These are phyloP conservation scores for Kryptolebias ocellatus DNA, from an alignment of 2,797 vertebrate genomes.

Conservation along the genomic window DNA sequence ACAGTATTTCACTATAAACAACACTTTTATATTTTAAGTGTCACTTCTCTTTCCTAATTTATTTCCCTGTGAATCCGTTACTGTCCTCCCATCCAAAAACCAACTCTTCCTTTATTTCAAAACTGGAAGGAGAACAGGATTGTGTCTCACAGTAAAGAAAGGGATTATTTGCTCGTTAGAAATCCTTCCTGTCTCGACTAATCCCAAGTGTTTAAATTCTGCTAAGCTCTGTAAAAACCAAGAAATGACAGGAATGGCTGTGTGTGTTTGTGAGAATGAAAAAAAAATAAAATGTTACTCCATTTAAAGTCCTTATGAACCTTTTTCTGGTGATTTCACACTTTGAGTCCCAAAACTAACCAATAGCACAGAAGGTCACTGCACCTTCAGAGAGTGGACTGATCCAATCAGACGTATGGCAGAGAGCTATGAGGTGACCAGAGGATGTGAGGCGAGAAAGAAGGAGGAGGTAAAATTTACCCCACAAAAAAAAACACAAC, in stretches of 20 bases:
- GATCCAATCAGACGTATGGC: conserved; percentile 70
- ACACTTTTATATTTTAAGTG: too few species aligned
- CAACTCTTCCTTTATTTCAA: conserved; percentile 11
- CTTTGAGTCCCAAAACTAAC: conserved; percentile 53
- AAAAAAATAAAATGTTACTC: not conserved
- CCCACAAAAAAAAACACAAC: conserved; percentile 43
- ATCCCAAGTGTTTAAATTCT: conserved; percentile 65
- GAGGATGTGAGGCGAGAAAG: conserved; percentile 35
- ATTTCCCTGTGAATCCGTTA: conserved; percentile 5
- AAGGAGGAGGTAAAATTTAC: conserved; percentile 23
- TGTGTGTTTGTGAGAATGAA: not conserved
- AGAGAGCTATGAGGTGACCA: conserved; percentile 31
- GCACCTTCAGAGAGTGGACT: conserved; percentile 59
- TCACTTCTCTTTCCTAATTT: too few species aligned
- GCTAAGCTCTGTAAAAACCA: conserved; percentile 53
- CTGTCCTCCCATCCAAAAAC: not conserved
- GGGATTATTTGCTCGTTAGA: conserved; percentile 65
- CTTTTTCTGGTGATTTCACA: conserved; percentile 58
- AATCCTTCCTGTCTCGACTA: conserved; percentile 63
- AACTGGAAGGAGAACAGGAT: conserved; percentile 32
- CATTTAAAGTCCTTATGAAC: not conserved
- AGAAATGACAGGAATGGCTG: conserved; percentile 39
- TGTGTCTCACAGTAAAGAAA: conserved; percentile 48
- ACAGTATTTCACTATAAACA: too few species aligned
- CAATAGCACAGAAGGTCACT: conserved; percentile 66